Evolutionary conservation across 2,113 vertebrate genomes (phyloP), one percentile per base, ranked within the genome.

Genomic region (Pedionomus torquatus): DNA sequence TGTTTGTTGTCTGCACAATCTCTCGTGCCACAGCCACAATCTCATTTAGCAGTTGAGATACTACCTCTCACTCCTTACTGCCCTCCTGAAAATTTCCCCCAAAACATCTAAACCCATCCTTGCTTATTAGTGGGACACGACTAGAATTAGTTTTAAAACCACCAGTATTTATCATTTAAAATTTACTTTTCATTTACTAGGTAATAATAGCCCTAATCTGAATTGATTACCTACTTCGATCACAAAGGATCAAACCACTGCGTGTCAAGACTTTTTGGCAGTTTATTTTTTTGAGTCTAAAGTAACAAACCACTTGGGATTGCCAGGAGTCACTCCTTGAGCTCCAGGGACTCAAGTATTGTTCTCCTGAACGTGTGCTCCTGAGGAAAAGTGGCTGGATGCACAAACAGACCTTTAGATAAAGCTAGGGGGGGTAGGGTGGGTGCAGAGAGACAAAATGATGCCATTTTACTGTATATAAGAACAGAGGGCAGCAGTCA

Each of bases 271-370:
- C 8, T 30, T 60, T 66, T 13, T 41, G 8, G 13, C 17, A 71
- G 14, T 23, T 18, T 0, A 9, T 61, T 14, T 13, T 24, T 78
- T 35, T 43, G 17, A 8, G 4, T 64, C 31, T 30, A 54, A 85
- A 49, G 52, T 11, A 75, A 33, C 20, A 37, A 94, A 41, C 15
- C 2, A 31, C 1, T 9, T 2, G 2, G n/a, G n/a, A 66, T 48
- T 75, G 43, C 11, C 37, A 85, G 15, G 9, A 90, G 10, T 39
- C 0, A 0, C 6, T 80, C 39, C 28, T 25, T 0, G 0, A 87
- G 41, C 28, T 71, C 82, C 6, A 5, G 8, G 14, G 46, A 52
- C 28, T 74, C 31, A 46, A 52, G n/a, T 16, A 91, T 4, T 24
- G 57, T 31, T 21, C 71, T 85, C 79, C 35, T 1, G 7, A 86